A percentile compares a stretch with the other conserved stretches of the same genome.
Conservation (phyloP, 2,113 vertebrate genomes). For the Taurulus bubalis region DNA sequence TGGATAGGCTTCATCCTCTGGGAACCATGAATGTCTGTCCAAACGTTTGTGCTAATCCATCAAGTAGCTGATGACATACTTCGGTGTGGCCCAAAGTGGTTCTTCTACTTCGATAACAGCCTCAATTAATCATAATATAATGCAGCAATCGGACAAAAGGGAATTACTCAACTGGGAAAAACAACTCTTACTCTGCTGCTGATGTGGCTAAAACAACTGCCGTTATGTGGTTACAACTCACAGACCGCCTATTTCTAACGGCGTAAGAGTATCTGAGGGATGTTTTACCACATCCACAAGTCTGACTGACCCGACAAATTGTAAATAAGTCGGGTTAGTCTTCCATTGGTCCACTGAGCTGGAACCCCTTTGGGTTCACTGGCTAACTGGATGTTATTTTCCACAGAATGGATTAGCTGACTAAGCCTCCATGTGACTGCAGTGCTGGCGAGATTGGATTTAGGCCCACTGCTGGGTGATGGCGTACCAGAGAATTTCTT, state of each 20-base stretch:
- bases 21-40: neutral
- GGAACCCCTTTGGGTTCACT: conserved; percentile 49
- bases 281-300: neutral
- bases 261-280: conserved; percentile 2
- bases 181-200: neutral
- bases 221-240: neutral
- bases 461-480: conserved; percentile 58
- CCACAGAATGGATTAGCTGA: conserved; percentile 76
- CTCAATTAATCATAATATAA: neutral
- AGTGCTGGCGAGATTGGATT: conserved; percentile 69
- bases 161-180: neutral
- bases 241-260: conserved; percentile 3
- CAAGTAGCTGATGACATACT: neutral
- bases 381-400: conserved; percentile 67
- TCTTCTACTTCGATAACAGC: neutral
- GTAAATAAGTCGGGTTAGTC: conserved; percentile 3
- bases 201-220: conserved; percentile 10
- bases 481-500: neutral
- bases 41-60: neutral
- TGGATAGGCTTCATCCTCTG: conserved; percentile 8
- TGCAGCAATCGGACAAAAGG: neutral
- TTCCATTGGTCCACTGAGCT: conserved; percentile 30
- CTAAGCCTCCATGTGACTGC: conserved; percentile 82
- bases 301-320: conserved; percentile 33
- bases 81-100: neutral